Evolutionary conservation across 2,888 invertebrate species (phyloP).

Genomic region (Drosophila falleni): DNA sequence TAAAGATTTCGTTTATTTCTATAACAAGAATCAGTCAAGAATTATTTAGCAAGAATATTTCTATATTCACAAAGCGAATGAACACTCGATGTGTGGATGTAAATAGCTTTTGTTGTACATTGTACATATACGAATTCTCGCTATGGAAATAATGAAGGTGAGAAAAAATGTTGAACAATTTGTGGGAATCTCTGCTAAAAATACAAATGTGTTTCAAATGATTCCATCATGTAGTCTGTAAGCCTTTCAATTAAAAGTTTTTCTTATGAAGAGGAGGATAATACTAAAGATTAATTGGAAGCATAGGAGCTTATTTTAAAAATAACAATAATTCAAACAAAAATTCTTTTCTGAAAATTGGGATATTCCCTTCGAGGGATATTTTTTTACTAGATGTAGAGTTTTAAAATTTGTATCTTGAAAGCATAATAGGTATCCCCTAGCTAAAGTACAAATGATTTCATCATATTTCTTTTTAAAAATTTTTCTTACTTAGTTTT

Average conservation of each 20-base stretch:
- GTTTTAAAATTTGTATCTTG: neutral
- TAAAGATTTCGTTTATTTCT: slow-evolving; percentile 14
- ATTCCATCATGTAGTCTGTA: slow-evolving; percentile 2
- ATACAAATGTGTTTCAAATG: slow-evolving; percentile 4
- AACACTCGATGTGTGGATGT: slow-evolving; percentile 41
- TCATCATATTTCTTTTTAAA: too few relatives aligned
- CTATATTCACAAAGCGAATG: slow-evolving; percentile 19
- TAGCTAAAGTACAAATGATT: too few relatives aligned
- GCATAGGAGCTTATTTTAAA: too few relatives aligned
- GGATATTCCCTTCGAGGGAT: neutral
- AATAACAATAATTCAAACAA: too few relatives aligned
- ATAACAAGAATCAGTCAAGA: slow-evolving; percentile 31
- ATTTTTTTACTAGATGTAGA: neutral
- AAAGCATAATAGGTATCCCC: neutral
- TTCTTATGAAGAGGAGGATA: neutral
- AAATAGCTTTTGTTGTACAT: slow-evolving; percentile 38
- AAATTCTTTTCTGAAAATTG: too few relatives aligned
- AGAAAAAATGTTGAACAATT: slow-evolving; percentile 16
- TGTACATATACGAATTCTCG: slow-evolving; percentile 16
- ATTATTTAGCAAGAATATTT: slow-evolving; percentile 27
- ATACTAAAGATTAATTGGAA: neutral
- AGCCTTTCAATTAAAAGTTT: slow-evolving; percentile 4
- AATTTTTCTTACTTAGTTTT: too few relatives aligned
- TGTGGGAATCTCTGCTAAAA: slow-evolving; percentile 9
- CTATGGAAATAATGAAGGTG: slow-evolving; percentile 44